phyloP scores from a whole-genome alignment of 1,140 invertebrate species.

The Nautilus pompilius region DNA sequence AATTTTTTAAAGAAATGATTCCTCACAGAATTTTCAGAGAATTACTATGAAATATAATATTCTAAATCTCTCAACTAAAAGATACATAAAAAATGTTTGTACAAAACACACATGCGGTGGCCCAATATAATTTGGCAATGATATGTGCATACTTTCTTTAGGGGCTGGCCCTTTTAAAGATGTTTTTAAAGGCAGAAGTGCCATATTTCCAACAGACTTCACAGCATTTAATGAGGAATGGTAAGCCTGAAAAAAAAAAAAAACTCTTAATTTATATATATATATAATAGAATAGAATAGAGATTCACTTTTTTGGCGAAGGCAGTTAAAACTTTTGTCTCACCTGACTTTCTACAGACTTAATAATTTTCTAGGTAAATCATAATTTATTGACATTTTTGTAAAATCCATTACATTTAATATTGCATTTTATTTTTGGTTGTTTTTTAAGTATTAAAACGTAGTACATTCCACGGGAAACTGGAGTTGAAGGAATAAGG shows the following conservation, averaged over 20 bases:
- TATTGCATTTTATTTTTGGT: no score
- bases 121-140: background rate
- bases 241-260: slow-evolving; percentile 71
- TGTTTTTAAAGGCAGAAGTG: slow-evolving; percentile 82
- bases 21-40: background rate
- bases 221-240: slow-evolving; percentile 83
- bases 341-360: no score
- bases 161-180: slow-evolving; percentile 86
- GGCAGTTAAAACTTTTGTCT: no score
- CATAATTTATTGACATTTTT: no score
- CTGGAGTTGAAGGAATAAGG: no score
- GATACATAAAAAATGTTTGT: background rate
- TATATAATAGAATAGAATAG: no score
- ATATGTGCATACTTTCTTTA: slow-evolving; percentile 49
- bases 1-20: background rate
- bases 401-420: no score
- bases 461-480: no score
- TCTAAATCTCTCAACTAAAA: background rate
- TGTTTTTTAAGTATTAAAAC: no score
- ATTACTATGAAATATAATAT: background rate
- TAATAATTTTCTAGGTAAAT: no score
- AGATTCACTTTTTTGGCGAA: background rate
- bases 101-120: background rate
- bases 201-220: slow-evolving; percentile 87
- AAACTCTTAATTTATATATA: background rate